Evolutionary conservation across 2,113 vertebrate species (phyloP), one percentile per base, ranked within the genome.

Genomic region (Dermatemys mawii): DNA sequence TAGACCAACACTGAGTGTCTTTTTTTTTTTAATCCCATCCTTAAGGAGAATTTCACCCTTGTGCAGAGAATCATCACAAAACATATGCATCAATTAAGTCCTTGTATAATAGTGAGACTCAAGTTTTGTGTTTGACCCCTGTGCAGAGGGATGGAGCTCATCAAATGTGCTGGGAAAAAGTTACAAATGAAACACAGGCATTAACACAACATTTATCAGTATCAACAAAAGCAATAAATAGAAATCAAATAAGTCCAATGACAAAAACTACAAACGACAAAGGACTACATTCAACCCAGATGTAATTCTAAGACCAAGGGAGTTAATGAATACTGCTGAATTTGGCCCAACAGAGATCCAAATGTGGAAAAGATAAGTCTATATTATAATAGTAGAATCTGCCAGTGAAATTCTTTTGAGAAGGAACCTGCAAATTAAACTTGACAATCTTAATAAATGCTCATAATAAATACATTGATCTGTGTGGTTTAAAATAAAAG

Each of bases 401-500:
- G 67, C 38, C n/a, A 41, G 21, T 24, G 67, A 73, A 73, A 24
- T 41, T 73, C n/a, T 41, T 73, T 41, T 73, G 67, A 73, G 10
- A 73, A 41, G 38, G 21, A 41, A 41, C 38, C 94, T 90, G 81
- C 93, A 96, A 53, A 89, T 70, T 92, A 86, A 84, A 86, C 84
- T 78, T 89, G 49, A 75, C 29, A 57, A 48, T 51, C 88, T 89
- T 92, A 84, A 27, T 94, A 73, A 73, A 38, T 73, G 38, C 38
- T 41, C 67, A 21, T 11, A 73, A n/a, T 35, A 73, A 41, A 16
- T 22, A 73, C 10, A 38, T 73, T 73, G 67, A 9, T 41, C 10
- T 41, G 5, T 70, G 35, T 38, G 16, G 63, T 38, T 48, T 9
- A 21, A 70, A 38, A 14, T 17, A 70, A 29, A 57, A 57, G 55